Evolutionary conservation across 2,113 vertebrate genomes (phyloP).

Genomic region (Alligator sinensis): DNA sequence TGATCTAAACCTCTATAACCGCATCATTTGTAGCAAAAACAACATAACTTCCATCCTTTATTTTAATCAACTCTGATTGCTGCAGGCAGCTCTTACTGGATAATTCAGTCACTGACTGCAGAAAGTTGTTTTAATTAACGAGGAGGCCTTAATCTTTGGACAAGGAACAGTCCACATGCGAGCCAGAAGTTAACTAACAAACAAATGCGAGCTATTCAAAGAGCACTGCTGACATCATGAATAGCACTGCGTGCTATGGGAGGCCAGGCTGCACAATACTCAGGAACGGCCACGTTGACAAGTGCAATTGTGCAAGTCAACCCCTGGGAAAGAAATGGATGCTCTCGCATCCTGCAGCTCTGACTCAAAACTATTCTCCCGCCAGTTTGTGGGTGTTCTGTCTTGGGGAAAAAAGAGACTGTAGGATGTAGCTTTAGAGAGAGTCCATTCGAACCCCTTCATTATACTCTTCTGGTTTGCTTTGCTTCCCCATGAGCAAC

Average conservation of each 20-base stretch:
- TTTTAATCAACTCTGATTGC: constrained; percentile 4
- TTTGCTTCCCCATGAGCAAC: not conserved
- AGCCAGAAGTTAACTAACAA: not conserved
- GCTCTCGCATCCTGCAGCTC: not conserved
- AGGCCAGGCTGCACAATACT: not conserved
- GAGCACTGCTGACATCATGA: rapidly evolving
- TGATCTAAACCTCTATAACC: constrained; percentile 44
- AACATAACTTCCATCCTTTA: not conserved
- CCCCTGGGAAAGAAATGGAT: not conserved
- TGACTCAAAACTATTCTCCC: not conserved
- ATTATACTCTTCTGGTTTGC: not conserved
- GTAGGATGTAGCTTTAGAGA: not conserved
- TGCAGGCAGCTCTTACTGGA: not conserved
- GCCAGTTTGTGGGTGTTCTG: not conserved
- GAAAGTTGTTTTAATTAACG: not conserved
- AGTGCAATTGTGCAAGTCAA: not conserved
- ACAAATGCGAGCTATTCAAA: not conserved
- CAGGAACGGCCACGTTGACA: not conserved
- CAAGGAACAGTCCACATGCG: not conserved
- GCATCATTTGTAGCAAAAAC: constrained; percentile 19
- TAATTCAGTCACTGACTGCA: not conserved
- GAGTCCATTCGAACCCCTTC: not conserved
- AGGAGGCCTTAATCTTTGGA: not conserved
- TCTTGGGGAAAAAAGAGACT: not conserved
- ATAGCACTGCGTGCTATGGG: not conserved